Evolutionary conservation across 2,888 invertebrate genomes (phyloP).

Genomic region (Stenchaetothrips biformis): DNA sequence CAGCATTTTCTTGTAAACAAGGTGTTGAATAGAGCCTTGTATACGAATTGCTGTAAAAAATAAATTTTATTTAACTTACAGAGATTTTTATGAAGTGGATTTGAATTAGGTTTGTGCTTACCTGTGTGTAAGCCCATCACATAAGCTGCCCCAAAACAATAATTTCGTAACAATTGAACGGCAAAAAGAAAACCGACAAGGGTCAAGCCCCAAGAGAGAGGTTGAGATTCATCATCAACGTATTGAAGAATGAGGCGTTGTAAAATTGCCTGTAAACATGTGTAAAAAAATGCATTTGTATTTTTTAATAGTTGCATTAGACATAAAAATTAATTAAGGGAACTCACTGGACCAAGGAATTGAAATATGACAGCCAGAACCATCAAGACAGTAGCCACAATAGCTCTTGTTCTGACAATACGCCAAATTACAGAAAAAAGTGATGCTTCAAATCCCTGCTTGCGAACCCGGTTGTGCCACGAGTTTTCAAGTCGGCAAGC

Average conservation of each 20-base stretch:
- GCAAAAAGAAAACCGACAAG: conserved; percentile 33
- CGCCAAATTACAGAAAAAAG: conserved; percentile 49
- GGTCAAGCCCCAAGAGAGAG: conserved; percentile 33
- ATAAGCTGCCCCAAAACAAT: conserved; percentile 36
- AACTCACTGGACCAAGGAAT: conserved; percentile 52
- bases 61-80: not conserved
- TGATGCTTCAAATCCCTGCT: conserved; percentile 48
- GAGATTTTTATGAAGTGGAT: not conserved
- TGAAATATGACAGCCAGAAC: conserved; percentile 46
- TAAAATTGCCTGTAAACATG: conserved; percentile 45
- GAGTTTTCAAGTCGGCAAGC: conserved; percentile 48
- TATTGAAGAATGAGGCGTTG: conserved; percentile 48
- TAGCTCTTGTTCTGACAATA: conserved; percentile 49
- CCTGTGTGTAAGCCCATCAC: conserved; percentile 34
- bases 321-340: not conserved
- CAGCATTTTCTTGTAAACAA: conserved; percentile 36
- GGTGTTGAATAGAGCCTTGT: conserved; percentile 35
- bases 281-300: conserved; percentile 35
- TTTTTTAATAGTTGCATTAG: conserved; percentile 35
- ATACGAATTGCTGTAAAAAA: conserved; percentile 11
- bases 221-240: conserved; percentile 39
- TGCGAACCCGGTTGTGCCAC: conserved; percentile 51
- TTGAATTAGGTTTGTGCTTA: not conserved
- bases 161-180: conserved; percentile 34
- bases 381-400: conserved; percentile 47